Base-by-base conservation (phyloP, 92 coral and sea anemone genomes). In the Paramuricea clavata region DNA sequence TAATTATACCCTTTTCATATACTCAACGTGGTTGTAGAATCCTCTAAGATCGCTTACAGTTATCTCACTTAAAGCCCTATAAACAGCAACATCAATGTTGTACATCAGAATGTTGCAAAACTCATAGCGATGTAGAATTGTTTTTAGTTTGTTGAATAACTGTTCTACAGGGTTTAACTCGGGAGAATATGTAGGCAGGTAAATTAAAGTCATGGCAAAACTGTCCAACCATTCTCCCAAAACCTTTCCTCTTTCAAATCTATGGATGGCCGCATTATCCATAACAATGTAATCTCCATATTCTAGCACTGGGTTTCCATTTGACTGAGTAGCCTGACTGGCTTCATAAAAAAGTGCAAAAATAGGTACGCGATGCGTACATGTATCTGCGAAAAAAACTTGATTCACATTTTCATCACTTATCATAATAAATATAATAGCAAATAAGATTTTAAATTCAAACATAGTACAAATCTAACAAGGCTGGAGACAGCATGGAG, bases 291-390 rank as follows among this genome's bases (percentile, higher is more conserved):
- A 47, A 56, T 91, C 88, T 6, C 93, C 91, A 32, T 77, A 87
- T 36, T 39, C 70, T 7, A 43, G 50, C 22, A 69, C 62, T 56
- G 94, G 91, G 39, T 54, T 41, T 9, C 91, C 91, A 35, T 87
- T 81, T 13, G 78, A 80, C 3, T 47, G 83, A 21, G 31, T 43
- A 33, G 28, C 69, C 26, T 49, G 79, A 33, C 70, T 32, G n/a
- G 91, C 89, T 33, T 91, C 94, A n/a, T 59, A 67, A 78, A 87
- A 91, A 72, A 87, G n/a, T n/a, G n/a, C n/a, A n/a, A n/a, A n/a
- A n/a, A n/a, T n/a, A n/a, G n/a, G n/a, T n/a, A n/a, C n/a, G n/a
- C n/a, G n/a, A n/a, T n/a, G n/a, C n/a, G n/a, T n/a, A n/a, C n/a
- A n/a, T n/a, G n/a, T n/a, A n/a, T n/a, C n/a, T n/a, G n/a, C n/a